These are phyloP conservation scores for Eupithecia inturbata DNA, from an alignment of 2,888 invertebrate species.

Conservation along the genomic window DNA sequence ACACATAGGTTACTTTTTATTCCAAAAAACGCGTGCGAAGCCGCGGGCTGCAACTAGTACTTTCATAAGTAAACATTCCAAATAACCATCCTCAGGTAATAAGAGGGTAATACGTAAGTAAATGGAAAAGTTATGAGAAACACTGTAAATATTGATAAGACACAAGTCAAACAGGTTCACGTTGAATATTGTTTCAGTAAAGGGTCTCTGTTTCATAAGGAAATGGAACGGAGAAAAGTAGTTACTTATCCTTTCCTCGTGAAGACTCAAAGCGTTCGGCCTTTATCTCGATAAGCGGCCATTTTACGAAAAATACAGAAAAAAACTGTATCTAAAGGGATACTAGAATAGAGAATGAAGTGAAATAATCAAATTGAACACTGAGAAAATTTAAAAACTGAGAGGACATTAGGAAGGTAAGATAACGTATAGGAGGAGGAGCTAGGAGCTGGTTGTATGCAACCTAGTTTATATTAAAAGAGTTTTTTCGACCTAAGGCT, in stretches of 20 bases:
- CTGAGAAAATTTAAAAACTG: slow-evolving; percentile 59
- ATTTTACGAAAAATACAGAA: slow-evolving; percentile 48
- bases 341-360: slow-evolving; percentile 56
- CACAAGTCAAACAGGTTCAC: slow-evolving; percentile 19
- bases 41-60: too few species aligned
- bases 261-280: slow-evolving; percentile 48
- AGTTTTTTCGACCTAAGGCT: too few species aligned
- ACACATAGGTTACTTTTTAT: too few species aligned
- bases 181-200: slow-evolving; percentile 21
- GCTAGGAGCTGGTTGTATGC: slow-evolving; percentile 1
- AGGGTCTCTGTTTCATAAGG: slow-evolving; percentile 35
- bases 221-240: slow-evolving; percentile 40
- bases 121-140: neutral
- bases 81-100: too few species aligned
- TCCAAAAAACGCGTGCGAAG: too few species aligned
- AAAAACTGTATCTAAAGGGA: slow-evolving; percentile 49
- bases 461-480: neutral
- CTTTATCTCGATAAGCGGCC: slow-evolving; percentile 48
- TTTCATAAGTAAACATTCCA: too few species aligned
- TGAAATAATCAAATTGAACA: slow-evolving; percentile 54
- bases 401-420: slow-evolving; percentile 51
- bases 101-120: too few species aligned
- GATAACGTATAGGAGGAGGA: too few species aligned
- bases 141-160: slow-evolving; percentile 2
- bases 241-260: slow-evolving; percentile 44